Evolutionary conservation across 1,140 invertebrate genomes (phyloP), one percentile per base, ranked within the genome.

Genomic region (Hyphantria cunea): DNA sequence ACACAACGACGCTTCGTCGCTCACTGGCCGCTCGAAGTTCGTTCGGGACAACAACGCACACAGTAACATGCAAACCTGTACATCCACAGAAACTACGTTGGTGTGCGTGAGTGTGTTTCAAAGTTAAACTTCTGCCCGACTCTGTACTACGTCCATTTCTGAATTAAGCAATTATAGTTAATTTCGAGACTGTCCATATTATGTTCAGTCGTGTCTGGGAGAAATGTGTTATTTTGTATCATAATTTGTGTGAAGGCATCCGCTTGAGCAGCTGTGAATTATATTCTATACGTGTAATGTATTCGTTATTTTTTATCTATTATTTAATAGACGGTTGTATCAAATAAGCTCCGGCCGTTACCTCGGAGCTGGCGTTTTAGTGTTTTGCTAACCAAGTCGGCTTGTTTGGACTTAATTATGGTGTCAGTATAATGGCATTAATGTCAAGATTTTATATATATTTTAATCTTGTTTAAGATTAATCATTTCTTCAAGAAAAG

Each of bases 151-250:
- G 79, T 74, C 80, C 55, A 78, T 72, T 49, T 87, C 84, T 67
- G 81, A 86, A 89, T 89, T 86, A 89, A 89, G 86, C 85, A 89
- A 89, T 89, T 89, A 89, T 86, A 72, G 85, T 85, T 89, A 89
- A 89, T 89, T 89, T 89, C 77, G 81, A 86, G 77, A 77, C 80
- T 80, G 74, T 82, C 77, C 78, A 72, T 81, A 79, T 75, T 78
- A 78, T 70, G 52, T 52, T 62, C 74, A 70, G 78, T 79, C 79
- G 80, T 79, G 81, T 78, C 76, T 78, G 81, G 74, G 78, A 71
- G 82, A 86, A 73, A 85, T 86, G 83, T 89, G 86, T 89, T 89
- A 89, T 89, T 89, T 89, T 78, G 84, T 75, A 86, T 84, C 78
- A 80, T 89, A 89, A 89, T 89, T 89, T 86, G 85, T 88, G 85